These are phyloP conservation scores for Atractosteus spatula DNA, from an alignment of 2,113 vertebrate genomes.

Conservation along the genomic window DNA sequence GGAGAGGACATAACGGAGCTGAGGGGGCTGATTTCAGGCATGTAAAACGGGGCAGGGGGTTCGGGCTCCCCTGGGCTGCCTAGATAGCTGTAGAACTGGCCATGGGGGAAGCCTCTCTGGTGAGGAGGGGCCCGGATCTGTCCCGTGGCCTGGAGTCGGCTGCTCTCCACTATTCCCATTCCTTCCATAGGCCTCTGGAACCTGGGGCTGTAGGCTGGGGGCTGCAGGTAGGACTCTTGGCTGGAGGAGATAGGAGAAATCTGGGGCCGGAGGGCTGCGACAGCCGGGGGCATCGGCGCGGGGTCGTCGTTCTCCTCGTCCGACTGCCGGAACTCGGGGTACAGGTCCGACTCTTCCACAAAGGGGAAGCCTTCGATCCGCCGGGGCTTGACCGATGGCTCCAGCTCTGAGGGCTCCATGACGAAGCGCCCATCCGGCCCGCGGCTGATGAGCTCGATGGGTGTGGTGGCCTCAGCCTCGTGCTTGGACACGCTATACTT, in stretches of 20 bases:
- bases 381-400: slow-evolving; percentile 78
- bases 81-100: slow-evolving; percentile 92
- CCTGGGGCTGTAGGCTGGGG: slow-evolving; percentile 95
- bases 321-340: slow-evolving; percentile 97
- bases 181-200: slow-evolving; percentile 90
- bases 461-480: slow-evolving; percentile 88
- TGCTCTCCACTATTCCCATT: slow-evolving; percentile 76
- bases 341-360: slow-evolving; percentile 96
- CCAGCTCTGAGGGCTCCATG: slow-evolving; percentile 80
- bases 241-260: slow-evolving; percentile 95
- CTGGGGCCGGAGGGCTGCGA: slow-evolving; percentile 89
- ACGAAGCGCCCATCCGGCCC: slow-evolving; percentile 93
- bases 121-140: slow-evolving; percentile 81
- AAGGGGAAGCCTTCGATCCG: slow-evolving; percentile 97
- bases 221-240: slow-evolving; percentile 96
- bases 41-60: slow-evolving; percentile 92
- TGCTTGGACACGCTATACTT: slow-evolving; percentile 97
- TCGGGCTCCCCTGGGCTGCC: slow-evolving; percentile 90
- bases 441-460: slow-evolving; percentile 94
- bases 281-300: slow-evolving; percentile 78
- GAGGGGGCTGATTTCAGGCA: slow-evolving; percentile 94
- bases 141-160: slow-evolving; percentile 86
- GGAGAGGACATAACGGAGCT: slow-evolving; percentile 96
- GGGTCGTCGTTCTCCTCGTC: slow-evolving; percentile 97
- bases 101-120: slow-evolving; percentile 86